These are phyloP conservation scores for Zaprionus capensis DNA, from an alignment of 1,140 invertebrate species.

Conservation along the genomic window DNA sequence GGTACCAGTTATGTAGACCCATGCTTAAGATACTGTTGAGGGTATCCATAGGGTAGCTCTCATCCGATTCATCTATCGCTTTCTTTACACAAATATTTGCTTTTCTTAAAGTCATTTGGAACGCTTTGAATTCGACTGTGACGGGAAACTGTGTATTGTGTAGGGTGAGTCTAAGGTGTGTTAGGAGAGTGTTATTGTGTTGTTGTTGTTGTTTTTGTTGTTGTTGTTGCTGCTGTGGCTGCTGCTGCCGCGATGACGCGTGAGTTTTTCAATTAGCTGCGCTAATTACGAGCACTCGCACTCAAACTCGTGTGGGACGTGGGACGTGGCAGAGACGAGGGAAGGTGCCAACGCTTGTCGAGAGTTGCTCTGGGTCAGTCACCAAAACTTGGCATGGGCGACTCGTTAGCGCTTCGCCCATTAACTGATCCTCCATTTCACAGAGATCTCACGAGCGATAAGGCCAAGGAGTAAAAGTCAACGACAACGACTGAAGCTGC, in stretches of 20 bases:
- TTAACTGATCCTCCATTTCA: slow-evolving; percentile 17
- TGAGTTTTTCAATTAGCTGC: slow-evolving; percentile 65
- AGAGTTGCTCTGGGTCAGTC: slow-evolving; percentile 33
- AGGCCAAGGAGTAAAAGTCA: slow-evolving; percentile 10
- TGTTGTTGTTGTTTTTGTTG: neutral
- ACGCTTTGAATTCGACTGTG: slow-evolving; percentile 9
- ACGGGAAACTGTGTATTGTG: slow-evolving; percentile 4
- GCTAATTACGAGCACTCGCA: slow-evolving; percentile 58
- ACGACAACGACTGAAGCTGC: neutral
- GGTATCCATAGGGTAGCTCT: neutral
- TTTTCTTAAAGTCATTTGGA: slow-evolving; percentile 8
- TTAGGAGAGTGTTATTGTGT: neutral
- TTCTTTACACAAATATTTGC: slow-evolving; percentile 1
- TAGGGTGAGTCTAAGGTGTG: neutral
- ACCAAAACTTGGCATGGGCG: slow-evolving; percentile 49
- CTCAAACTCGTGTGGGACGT: slow-evolving; percentile 26
- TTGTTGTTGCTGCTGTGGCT: neutral
- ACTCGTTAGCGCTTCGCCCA: slow-evolving; percentile 34
- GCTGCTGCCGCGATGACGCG: slow-evolving; percentile 31
- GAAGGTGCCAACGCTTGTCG: neutral
- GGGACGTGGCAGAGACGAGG: slow-evolving; percentile 9
- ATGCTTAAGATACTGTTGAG: neutral
- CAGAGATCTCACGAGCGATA: slow-evolving; percentile 36
- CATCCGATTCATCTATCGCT: neutral
- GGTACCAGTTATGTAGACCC: too few species aligned